Percentiles rank a stretch among this genome's conserved stretches.
These are phyloP conservation scores for Xiphophorus maculatus DNA, from an alignment of 2,113 vertebrate species.

Conservation along the genomic window DNA sequence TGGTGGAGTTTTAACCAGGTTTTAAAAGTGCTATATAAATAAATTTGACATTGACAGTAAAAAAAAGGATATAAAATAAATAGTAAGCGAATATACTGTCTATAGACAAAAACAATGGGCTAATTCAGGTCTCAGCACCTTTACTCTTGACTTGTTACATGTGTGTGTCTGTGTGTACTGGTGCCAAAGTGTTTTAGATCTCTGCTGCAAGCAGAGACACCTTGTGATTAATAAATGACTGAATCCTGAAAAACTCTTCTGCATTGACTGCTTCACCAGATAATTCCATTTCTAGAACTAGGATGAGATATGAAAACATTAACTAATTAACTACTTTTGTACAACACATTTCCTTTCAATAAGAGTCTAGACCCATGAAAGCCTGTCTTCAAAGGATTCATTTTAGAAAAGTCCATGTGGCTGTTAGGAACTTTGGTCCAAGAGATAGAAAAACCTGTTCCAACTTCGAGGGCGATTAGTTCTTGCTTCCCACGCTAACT, in stretches of 20 bases:
- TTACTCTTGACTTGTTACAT: no score
- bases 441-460: not conserved
- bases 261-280: not conserved
- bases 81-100: no score
- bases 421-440: not conserved
- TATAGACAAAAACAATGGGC: no score
- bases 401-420: not conserved
- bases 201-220: not conserved
- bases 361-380: not conserved
- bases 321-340: not conserved
- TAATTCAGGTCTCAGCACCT: not conserved
- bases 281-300: not conserved
- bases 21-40: no score
- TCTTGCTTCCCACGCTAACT: slow-evolving; percentile 29
- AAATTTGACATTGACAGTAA: no score
- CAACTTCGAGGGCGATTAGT: not conserved
- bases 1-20: no score
- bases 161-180: not conserved
- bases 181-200: not conserved
- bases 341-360: not conserved
- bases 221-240: no score
- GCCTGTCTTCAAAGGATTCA: not conserved
- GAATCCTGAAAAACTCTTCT: not conserved
- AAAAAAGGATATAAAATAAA: no score
- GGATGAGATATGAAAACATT: not conserved